Conservation (phyloP, 1,140 invertebrate species). For the Pentalonia nigronervosa region DNA sequence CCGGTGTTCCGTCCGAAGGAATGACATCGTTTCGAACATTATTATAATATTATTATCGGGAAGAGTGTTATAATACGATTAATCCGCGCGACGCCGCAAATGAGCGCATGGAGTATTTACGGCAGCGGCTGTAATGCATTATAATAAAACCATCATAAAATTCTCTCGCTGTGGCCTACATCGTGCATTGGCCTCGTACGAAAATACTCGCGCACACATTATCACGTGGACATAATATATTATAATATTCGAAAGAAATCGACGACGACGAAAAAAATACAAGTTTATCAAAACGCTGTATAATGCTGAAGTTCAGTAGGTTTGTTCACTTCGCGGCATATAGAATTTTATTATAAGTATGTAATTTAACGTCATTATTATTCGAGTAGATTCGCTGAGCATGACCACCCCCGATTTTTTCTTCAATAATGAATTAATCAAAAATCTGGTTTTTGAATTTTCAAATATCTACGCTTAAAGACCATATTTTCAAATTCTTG, state of each 20-base stretch:
- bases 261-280: not conserved
- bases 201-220: not conserved
- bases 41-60: not conserved
- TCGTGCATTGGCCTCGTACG: constrained; percentile 4
- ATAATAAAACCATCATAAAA: constrained; percentile 8
- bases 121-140: not conserved
- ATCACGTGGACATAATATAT: not conserved
- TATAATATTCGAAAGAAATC: not conserved
- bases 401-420: no score
- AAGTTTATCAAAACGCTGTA: not conserved
- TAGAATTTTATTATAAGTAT: not conserved
- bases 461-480: no score
- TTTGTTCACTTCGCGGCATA: not conserved
- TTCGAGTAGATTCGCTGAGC: no score
- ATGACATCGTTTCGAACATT: not conserved
- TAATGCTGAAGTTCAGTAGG: not conserved
- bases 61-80: constrained; percentile 14
- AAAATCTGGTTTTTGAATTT: no score
- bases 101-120: not conserved
- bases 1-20: not conserved
- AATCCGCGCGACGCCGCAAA: not conserved
- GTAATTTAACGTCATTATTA: no score
- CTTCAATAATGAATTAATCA: no score
- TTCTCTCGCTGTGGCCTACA: not conserved
- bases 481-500: no score